Evolutionary conservation across 2,113 vertebrate genomes (phyloP).

Genomic region (Caretta caretta): DNA sequence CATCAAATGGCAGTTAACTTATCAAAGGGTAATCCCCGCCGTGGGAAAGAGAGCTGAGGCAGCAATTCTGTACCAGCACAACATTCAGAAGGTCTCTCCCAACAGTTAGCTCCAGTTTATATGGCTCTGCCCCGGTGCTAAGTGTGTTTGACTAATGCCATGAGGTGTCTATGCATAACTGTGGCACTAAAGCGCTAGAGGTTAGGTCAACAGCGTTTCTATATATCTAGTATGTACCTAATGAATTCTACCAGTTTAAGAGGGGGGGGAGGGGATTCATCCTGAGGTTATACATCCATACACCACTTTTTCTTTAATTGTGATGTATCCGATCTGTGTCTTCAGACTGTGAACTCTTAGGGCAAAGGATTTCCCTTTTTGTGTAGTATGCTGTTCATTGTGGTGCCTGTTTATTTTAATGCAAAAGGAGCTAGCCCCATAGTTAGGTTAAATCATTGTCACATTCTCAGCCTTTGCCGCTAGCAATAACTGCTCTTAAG

Average conservation of each 20-base stretch:
- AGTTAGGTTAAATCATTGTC: neutral
- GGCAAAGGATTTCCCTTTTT: neutral
- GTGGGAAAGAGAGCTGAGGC: conserved; percentile 48
- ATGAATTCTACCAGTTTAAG: neutral
- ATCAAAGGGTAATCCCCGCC: conserved; percentile 17
- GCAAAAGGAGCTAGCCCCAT: neutral
- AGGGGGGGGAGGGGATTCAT: conserved; percentile 29
- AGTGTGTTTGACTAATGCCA: neutral
- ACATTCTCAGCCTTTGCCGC: neutral
- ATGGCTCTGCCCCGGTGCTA: conserved; percentile 15
- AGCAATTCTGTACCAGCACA: conserved; percentile 29
- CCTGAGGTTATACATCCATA: conserved; percentile 59
- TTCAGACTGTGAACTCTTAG: conserved; percentile 13
- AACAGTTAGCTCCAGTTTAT: conserved; percentile 41
- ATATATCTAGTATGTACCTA: neutral
- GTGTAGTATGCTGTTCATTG: neutral
- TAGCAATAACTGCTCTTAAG: neutral
- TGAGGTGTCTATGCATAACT: neutral
- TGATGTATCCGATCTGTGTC: conserved; percentile 38
- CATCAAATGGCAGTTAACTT: conserved; percentile 30
- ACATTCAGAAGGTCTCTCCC: neutral
- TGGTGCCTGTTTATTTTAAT: neutral
- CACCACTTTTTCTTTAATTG: conserved; percentile 60
- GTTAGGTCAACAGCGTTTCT: neutral
- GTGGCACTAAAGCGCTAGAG: conserved; percentile 15